Conservation (phyloP, 2,888 invertebrate species). For the Plebejus argus region DNA sequence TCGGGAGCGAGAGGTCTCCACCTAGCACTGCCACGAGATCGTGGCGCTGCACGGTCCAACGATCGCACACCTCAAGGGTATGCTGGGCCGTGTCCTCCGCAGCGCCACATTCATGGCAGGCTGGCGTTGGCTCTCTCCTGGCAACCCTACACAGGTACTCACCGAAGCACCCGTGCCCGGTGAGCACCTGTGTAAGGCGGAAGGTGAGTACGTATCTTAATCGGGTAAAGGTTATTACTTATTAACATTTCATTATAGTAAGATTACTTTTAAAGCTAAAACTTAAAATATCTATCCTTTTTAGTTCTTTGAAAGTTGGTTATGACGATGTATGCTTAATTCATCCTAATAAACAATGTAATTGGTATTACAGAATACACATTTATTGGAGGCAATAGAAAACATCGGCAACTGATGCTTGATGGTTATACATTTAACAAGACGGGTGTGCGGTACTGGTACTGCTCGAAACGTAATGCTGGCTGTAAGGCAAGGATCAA, state of each 20-base stretch:
- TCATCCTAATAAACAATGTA: background rate
- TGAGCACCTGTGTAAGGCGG: too few species aligned
- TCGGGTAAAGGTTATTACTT: background rate
- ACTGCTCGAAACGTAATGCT: constrained; percentile 47
- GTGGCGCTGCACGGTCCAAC: too few species aligned
- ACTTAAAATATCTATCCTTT: too few species aligned
- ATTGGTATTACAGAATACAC: constrained; percentile 21
- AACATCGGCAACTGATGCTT: constrained; percentile 42
- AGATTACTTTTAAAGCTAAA: background rate
- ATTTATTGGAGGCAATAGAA: background rate
- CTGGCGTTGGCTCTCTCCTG: too few species aligned
- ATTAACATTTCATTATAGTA: background rate
- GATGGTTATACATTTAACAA: constrained; percentile 46
- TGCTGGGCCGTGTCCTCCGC: too few species aligned
- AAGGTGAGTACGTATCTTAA: background rate
- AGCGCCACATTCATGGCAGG: too few species aligned
- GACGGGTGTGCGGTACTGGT: constrained; percentile 40
- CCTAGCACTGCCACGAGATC: too few species aligned
- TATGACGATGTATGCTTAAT: background rate
- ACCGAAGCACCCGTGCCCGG: too few species aligned
- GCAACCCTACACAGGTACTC: too few species aligned
- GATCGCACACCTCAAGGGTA: too few species aligned
- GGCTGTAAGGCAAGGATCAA: constrained; percentile 47
- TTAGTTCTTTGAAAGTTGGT: background rate
- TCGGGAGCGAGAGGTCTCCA: too few species aligned